Evolutionary conservation across 2,113 vertebrate species (phyloP).

Genomic region (Pseudorhombus dupliciocellatus): DNA sequence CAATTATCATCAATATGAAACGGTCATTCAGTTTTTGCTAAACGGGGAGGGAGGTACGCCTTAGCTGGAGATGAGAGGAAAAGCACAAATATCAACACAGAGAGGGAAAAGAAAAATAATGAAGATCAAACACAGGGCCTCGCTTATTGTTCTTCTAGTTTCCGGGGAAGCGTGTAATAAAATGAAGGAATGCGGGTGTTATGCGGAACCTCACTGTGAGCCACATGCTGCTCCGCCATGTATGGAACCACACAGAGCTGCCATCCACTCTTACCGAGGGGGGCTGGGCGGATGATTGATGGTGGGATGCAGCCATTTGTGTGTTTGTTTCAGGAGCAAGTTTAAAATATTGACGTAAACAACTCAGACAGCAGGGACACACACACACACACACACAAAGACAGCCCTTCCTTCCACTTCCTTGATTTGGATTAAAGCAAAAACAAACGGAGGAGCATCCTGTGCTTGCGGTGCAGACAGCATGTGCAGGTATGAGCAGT

Average conservation of each 20-base stretch:
- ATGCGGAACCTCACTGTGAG: constrained; percentile 63
- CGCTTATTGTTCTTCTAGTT: constrained; percentile 73
- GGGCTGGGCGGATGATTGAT: constrained; percentile 61
- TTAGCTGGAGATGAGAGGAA: constrained; percentile 59
- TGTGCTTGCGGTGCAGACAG: neutral
- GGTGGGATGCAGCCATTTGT: constrained; percentile 42
- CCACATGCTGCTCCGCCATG: constrained; percentile 28
- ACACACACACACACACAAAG: neutral
- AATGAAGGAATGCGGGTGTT: constrained; percentile 71
- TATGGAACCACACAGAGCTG: constrained; percentile 54
- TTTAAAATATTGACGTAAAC: constrained; percentile 56
- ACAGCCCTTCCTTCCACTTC: constrained; percentile 10
- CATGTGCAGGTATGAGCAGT: neutral
- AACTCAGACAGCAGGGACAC: constrained; percentile 24
- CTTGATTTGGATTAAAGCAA: constrained; percentile 32
- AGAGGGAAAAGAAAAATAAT: constrained; percentile 69
- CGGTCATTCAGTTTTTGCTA: constrained; percentile 47
- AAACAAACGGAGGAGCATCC: constrained; percentile 10
- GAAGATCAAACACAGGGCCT: constrained; percentile 75
- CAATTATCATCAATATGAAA: constrained; percentile 74
- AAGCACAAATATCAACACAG: constrained; percentile 25
- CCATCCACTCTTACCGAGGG: constrained; percentile 37
- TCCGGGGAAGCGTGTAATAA: constrained; percentile 81
- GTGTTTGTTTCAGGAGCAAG: constrained; percentile 56
- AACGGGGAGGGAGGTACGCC: constrained; percentile 70